A percentile compares a stretch with the other conserved stretches of the same genome.
phyloP scores from a whole-genome alignment of 2,113 vertebrate species.

The Platichthys flesus region DNA sequence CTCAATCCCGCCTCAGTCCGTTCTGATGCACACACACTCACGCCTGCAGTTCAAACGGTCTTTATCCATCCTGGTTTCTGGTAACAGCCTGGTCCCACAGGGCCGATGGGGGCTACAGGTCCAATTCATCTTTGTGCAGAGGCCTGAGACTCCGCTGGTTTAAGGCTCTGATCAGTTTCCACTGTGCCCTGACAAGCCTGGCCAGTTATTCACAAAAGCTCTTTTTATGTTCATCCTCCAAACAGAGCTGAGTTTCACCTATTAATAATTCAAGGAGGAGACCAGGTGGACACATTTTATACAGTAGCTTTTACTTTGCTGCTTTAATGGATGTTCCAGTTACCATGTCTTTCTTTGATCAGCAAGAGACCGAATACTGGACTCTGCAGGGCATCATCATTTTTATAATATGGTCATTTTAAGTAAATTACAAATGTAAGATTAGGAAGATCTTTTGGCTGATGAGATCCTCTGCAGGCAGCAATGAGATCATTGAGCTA shows the following conservation, averaged over 20 bases:
- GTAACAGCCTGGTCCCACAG: slow-evolving; percentile 43
- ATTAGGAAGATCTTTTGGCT: no score
- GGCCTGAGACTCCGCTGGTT: slow-evolving; percentile 69
- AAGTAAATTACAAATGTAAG: no score
- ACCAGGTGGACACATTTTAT: slow-evolving; percentile 75
- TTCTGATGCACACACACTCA: slow-evolving; percentile 1
- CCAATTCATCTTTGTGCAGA: slow-evolving; percentile 78
- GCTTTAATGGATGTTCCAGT: slow-evolving; percentile 19
- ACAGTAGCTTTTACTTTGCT: slow-evolving; percentile 36
- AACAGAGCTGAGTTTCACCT: slow-evolving; percentile 76
- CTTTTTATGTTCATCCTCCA: slow-evolving; percentile 78
- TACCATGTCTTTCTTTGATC: slow-evolving; percentile 24
- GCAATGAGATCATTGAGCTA: no score
- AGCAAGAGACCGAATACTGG: background rate
- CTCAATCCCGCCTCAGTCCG: background rate
- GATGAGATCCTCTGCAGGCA: no score
- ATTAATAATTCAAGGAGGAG: slow-evolving; percentile 87
- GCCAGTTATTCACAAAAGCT: slow-evolving; percentile 85
- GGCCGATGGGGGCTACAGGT: slow-evolving; percentile 43
- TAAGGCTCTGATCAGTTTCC: slow-evolving; percentile 85
- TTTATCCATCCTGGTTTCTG: slow-evolving; percentile 54
- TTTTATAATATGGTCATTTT: background rate
- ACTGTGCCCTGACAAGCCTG: slow-evolving; percentile 81
- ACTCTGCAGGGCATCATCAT: slow-evolving; percentile 14
- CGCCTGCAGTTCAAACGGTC: slow-evolving; percentile 10